A percentile compares a stretch with the other conserved stretches of the same genome.
Conservation (phyloP, 2,113 vertebrate species). For the Irena cyanogastra region DNA sequence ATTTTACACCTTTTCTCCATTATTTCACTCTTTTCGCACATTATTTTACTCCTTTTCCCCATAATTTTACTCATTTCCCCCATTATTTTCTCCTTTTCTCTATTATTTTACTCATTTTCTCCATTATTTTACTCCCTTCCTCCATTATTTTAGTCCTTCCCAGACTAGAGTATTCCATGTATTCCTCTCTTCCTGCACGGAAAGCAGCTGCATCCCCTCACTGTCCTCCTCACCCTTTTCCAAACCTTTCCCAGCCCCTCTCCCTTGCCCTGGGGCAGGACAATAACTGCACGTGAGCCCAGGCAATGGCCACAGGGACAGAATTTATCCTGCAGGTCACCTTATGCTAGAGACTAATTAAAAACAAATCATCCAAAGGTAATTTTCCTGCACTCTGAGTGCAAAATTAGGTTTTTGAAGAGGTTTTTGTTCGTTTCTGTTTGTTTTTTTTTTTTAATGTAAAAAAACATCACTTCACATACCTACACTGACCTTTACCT, state of each 20-base stretch:
- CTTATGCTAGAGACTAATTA: neutral
- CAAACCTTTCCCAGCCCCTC: neutral
- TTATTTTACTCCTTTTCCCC: neutral
- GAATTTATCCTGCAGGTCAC: neutral
- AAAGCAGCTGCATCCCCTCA: neutral
- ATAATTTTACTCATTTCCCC: neutral
- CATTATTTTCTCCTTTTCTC: neutral
- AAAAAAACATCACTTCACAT: neutral
- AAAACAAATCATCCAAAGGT: neutral
- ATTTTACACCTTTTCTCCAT: neutral
- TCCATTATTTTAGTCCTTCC: neutral
- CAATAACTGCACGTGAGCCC: neutral
- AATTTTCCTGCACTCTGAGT: neutral
- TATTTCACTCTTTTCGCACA: neutral
- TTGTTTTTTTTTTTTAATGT: neutral
- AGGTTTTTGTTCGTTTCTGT: rapidly evolving
- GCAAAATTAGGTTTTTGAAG: neutral
- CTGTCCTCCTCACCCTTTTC: neutral
- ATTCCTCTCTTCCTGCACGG: neutral
- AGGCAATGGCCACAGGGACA: neutral
- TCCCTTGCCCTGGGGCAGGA: neutral
- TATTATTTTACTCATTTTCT: neutral
- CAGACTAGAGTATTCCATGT: neutral
- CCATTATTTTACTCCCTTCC: neutral
- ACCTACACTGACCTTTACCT: neutral